phyloP scores from a whole-genome alignment of 2,797 vertebrate species.

The Rhinogobio ventralis region DNA sequence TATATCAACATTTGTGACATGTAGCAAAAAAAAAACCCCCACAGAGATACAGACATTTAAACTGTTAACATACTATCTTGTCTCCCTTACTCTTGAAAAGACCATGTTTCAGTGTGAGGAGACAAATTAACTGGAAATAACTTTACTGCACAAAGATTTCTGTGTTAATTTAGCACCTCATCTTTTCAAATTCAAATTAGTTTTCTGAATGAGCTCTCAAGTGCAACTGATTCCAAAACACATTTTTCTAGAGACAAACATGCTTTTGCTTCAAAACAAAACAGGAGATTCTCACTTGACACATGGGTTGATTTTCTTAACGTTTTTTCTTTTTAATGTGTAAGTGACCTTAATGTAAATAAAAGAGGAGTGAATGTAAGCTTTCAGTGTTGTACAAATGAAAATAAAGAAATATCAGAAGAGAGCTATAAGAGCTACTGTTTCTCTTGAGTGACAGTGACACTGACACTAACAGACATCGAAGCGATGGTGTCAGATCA shows the following conservation, averaged over 20 bases:
- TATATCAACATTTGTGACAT: too few relatives aligned
- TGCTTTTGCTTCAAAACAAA: not conserved
- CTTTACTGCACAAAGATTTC: conserved; percentile 1
- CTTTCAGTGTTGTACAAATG: not conserved
- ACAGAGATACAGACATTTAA: not conserved
- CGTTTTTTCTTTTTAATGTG: not conserved
- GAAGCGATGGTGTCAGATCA: conserved; percentile 50
- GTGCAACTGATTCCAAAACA: conserved; percentile 11
- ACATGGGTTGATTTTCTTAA: not conserved
- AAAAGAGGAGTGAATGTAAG: not conserved
- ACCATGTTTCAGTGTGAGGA: not conserved
- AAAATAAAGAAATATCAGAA: conserved; percentile 18
- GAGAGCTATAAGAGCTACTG: not conserved
- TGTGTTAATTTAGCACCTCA: not conserved
- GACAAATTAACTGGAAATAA: not conserved
- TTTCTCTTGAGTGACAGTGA: conserved; percentile 53
- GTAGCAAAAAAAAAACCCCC: not conserved
- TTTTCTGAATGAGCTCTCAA: conserved; percentile 19
- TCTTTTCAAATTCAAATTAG: conserved; percentile 37
- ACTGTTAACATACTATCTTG: not conserved
- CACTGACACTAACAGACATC: conserved; percentile 53
- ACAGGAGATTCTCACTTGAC: not conserved
- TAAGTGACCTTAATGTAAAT: conserved; percentile 14
- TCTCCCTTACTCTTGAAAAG: not conserved
- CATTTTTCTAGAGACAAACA: not conserved